phyloP scores from a whole-genome alignment of 2,888 invertebrate species.

The Torymus texanus region DNA sequence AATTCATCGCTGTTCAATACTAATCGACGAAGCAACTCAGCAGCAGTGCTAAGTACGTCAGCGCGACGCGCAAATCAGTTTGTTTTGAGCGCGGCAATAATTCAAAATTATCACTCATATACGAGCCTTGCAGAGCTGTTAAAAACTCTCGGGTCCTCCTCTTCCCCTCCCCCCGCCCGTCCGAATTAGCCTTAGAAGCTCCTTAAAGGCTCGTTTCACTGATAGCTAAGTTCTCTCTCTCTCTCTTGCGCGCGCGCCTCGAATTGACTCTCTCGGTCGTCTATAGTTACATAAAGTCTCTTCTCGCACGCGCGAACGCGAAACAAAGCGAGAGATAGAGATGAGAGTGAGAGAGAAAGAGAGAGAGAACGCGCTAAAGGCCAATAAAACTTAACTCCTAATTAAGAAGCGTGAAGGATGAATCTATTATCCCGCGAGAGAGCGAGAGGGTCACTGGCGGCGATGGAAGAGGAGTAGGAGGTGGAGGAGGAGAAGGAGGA shows the following conservation, averaged over 20 bases:
- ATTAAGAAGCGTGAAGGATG: constrained; percentile 75
- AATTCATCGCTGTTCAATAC: too few species aligned
- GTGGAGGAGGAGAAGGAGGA: constrained; percentile 1
- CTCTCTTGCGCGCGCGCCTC: not conserved
- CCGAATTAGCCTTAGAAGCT: constrained; percentile 3
- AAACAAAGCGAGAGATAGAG: constrained; percentile 15
- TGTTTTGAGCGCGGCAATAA: too few species aligned
- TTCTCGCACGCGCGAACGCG: not conserved
- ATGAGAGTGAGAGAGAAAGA: constrained; percentile 21
- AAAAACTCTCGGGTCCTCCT: too few species aligned
- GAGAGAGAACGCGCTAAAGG: constrained; percentile 64
- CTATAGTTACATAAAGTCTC: constrained; percentile 43
- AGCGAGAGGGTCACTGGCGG: constrained; percentile 53
- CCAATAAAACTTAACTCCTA: constrained; percentile 75
- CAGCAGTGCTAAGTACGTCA: too few species aligned
- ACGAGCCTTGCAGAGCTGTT: too few species aligned
- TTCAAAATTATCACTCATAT: too few species aligned
- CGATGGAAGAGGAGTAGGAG: not conserved
- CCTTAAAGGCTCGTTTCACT: constrained; percentile 20
- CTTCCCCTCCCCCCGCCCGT: too few species aligned
- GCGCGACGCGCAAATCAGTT: too few species aligned
- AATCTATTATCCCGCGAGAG: constrained; percentile 71
- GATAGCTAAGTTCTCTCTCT: constrained; percentile 25
- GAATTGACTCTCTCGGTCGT: constrained; percentile 39
- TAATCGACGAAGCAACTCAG: too few species aligned